These are phyloP conservation scores for Echinarachnius parma DNA, from an alignment of 53 echinoderm and acorn worm species.

Conservation along the genomic window DNA sequence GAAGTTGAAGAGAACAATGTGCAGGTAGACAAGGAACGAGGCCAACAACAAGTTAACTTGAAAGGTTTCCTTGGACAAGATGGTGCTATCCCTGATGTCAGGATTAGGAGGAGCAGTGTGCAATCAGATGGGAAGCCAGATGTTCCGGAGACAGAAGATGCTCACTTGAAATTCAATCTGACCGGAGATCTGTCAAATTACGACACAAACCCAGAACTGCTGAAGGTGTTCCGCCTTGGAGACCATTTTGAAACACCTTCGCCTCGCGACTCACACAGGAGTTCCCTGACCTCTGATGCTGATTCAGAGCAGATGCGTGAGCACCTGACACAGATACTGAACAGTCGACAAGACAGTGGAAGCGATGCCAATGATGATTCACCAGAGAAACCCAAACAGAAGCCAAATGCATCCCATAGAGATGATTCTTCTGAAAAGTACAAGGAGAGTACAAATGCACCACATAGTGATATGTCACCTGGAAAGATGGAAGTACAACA, in stretches of 20 bases:
- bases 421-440: not conserved
- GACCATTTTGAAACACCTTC: slow-evolving; percentile 52
- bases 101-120: slow-evolving; percentile 14
- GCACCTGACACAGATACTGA: slow-evolving; percentile 12
- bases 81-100: slow-evolving; percentile 10
- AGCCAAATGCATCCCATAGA: too few relatives aligned
- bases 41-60: too few relatives aligned
- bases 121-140: not conserved
- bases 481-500: too few relatives aligned
- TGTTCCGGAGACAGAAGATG: not conserved
- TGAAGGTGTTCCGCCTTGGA: slow-evolving; percentile 74
- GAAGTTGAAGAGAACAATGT: not conserved
- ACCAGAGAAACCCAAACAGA: too few relatives aligned
- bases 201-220: slow-evolving; percentile 87
- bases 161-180: not conserved
- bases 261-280: slow-evolving; percentile 17
- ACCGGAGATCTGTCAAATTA: slow-evolving; percentile 54
- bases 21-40: not conserved
- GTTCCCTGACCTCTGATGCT: not conserved
- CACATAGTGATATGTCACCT: not conserved
- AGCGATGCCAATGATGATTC: slow-evolving; percentile 10
- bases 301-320: slow-evolving; percentile 18
- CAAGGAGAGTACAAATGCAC: not conserved
- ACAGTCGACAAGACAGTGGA: slow-evolving; percentile 9
- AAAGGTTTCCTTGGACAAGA: slow-evolving; percentile 11